Percentiles rank a stretch among this genome's conserved stretches.
Evolutionary conservation across 2,113 vertebrate genomes (phyloP).

Genomic region (crab-eating macaque (Macaca fascicularis)): T2T-MFA8v1.1 NC_088388.1:81729001-81729500

Average conservation of each 20-base stretch:
- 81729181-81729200: neutral
- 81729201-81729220: neutral
- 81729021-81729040: neutral
- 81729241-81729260: neutral
- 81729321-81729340: neutral
- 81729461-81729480: neutral
- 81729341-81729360: neutral
- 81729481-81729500: neutral
- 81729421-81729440: neutral
- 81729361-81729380: neutral
- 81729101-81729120: neutral
- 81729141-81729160: constrained; percentile 19
- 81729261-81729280: neutral
- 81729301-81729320: neutral
- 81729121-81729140: neutral
- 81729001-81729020: neutral
- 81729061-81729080: neutral
- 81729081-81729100: neutral
- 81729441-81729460: neutral
- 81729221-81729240: neutral
- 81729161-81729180: neutral
- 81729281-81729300: neutral
- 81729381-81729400: neutral
- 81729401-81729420: neutral
- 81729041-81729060: neutral